These are phyloP conservation scores for Coilia nasus DNA, from an alignment of 2,797 vertebrate genomes.

Conservation along the genomic window DNA sequence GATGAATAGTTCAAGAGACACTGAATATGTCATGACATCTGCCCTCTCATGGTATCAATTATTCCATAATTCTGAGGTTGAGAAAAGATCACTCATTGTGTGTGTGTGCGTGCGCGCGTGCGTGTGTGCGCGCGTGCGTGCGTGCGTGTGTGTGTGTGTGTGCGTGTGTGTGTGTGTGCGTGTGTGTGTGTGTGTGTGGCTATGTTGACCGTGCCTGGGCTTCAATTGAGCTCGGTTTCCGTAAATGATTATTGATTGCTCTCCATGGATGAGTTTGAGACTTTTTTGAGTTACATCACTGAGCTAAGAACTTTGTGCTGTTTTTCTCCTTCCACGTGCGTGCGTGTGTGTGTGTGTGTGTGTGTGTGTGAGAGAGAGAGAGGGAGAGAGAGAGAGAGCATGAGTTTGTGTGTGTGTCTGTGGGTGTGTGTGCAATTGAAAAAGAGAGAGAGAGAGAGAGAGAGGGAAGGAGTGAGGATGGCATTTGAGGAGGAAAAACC, in stretches of 20 bases:
- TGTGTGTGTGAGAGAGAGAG: not conserved
- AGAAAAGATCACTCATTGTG: not conserved
- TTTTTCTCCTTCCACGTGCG: not conserved
- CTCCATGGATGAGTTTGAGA: conserved; percentile 8
- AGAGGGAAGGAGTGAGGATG: not conserved
- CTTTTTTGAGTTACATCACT: not conserved
- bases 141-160: too few relatives aligned
- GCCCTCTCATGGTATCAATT: conserved; percentile 2
- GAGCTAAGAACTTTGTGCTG: not conserved
- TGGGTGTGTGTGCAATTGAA: not conserved
- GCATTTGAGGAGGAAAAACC: not conserved
- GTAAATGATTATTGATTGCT: not conserved
- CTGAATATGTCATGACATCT: not conserved
- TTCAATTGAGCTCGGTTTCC: not conserved
- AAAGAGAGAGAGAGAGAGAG: not conserved
- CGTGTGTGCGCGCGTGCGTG: conserved; percentile 3
- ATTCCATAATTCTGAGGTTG: conserved; percentile 7
- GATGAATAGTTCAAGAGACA: not conserved
- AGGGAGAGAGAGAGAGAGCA: too few relatives aligned
- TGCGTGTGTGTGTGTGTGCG: too few relatives aligned
- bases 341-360: not conserved
- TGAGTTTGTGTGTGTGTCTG: not conserved
- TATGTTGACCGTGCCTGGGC: too few relatives aligned
- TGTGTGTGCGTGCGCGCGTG: not conserved
- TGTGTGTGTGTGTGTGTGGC: too few relatives aligned